Percentiles rank a stretch among this genome's conserved stretches.
phyloP scores from a whole-genome alignment of 92 coral and sea anemone genomes.

The Siderastrea siderea region DNA sequence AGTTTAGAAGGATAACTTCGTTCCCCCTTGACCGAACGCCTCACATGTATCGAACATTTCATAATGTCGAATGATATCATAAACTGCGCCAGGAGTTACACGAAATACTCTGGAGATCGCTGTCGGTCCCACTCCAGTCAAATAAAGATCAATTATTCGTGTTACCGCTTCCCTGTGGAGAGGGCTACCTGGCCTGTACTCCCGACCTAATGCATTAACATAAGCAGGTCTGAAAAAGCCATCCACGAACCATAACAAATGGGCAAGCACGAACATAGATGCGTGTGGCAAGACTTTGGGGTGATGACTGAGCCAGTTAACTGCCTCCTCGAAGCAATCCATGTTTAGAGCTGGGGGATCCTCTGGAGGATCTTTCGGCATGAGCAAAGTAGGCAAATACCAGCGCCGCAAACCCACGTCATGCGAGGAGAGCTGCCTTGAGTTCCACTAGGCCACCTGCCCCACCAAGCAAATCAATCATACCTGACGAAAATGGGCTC shows the following conservation, averaged over 20 bases:
- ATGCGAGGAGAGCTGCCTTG: slow-evolving; percentile 6
- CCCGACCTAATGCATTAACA: too few species aligned
- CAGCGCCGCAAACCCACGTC: background rate
- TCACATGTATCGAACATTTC: too few species aligned
- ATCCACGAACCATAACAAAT: background rate
- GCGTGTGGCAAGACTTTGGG: background rate
- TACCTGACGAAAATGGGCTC: background rate
- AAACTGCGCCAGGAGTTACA: too few species aligned
- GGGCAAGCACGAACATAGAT: background rate
- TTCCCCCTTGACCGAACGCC: too few species aligned
- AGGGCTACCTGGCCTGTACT: too few species aligned
- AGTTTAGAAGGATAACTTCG: too few species aligned
- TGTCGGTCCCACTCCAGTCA: too few species aligned
- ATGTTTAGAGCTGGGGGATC: background rate
- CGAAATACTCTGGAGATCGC: too few species aligned
- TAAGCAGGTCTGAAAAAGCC: background rate
- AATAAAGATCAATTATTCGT: too few species aligned
- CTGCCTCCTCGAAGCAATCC: slow-evolving; percentile 9
- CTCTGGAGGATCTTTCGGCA: background rate
- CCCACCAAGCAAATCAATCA: background rate
- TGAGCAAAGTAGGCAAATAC: background rate
- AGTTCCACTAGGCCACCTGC: background rate
- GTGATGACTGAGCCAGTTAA: background rate
- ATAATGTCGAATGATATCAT: too few species aligned
- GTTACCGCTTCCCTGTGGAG: too few species aligned